Percentiles rank a stretch among this genome's conserved stretches.
Conservation (phyloP, 2,888 invertebrate species). For the Cheilosia variabilis region DNA sequence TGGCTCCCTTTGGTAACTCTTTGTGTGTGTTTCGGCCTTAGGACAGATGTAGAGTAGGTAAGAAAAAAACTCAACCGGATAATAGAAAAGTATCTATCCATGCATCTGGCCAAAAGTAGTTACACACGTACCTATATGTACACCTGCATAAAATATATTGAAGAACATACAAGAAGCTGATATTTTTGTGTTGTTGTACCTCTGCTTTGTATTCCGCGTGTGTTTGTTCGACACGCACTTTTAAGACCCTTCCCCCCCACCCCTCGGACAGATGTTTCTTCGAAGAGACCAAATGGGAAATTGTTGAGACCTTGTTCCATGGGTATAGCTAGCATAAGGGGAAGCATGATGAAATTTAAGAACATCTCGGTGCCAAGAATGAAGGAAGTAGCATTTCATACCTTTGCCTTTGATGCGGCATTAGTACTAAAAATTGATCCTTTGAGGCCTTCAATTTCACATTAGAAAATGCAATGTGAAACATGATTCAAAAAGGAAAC, state of each 20-base stretch:
- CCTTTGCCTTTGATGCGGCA: too few relatives aligned
- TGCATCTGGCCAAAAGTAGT: slow-evolving; percentile 51
- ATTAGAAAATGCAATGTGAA: too few relatives aligned
- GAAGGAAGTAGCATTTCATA: too few relatives aligned
- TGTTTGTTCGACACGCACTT: slow-evolving; percentile 39
- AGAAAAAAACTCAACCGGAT: slow-evolving; percentile 38
- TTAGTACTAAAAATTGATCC: too few relatives aligned
- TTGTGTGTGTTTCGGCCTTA: slow-evolving; percentile 20
- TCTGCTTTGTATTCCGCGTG: slow-evolving; percentile 4
- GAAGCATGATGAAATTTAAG: too few relatives aligned
- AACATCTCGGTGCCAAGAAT: too few relatives aligned
- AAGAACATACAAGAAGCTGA: slow-evolving; percentile 26
- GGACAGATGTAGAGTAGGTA: slow-evolving; percentile 25
- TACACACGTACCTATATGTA: slow-evolving; percentile 20
- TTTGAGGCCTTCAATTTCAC: too few relatives aligned
- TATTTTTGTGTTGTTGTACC: neutral
- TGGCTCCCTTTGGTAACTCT: slow-evolving; percentile 1
- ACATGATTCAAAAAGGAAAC: too few relatives aligned
- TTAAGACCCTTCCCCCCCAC: slow-evolving; percentile 4
- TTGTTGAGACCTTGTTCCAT: neutral
- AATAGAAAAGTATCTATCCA: slow-evolving; percentile 53
- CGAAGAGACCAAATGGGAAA: neutral
- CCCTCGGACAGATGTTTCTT: slow-evolving; percentile 41
- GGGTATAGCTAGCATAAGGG: too few relatives aligned
- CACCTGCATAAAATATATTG: slow-evolving; percentile 28